A percentile compares a stretch with the other conserved stretches of the same genome.
Conservation (phyloP, 2,888 invertebrate species). For the Cepaea hortensis region DNA sequence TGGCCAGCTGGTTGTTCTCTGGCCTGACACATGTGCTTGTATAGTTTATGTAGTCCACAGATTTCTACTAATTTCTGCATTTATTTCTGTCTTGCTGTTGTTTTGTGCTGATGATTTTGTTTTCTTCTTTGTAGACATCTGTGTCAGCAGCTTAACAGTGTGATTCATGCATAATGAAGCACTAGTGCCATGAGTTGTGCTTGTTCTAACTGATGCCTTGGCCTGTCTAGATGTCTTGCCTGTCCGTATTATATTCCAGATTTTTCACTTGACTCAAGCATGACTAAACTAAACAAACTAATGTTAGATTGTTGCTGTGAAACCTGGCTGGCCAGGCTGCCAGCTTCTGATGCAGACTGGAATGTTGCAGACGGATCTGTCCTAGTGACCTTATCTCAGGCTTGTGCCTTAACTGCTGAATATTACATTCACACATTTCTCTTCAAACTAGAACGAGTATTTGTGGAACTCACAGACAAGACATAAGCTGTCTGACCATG, state of each 20-base stretch:
- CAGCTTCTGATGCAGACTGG: too few relatives aligned
- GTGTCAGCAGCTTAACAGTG: neutral
- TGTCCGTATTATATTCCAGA: slow-evolving; percentile 10
- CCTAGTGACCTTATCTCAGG: too few relatives aligned
- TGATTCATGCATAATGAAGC: slow-evolving; percentile 4
- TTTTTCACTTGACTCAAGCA: neutral
- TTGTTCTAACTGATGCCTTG: neutral
- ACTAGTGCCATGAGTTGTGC: slow-evolving; percentile 10
- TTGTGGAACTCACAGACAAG: too few relatives aligned
- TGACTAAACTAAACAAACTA: neutral
- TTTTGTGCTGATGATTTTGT: neutral
- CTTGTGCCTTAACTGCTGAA: too few relatives aligned
- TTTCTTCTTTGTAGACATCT: slow-evolving; percentile 13
- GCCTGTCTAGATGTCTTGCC: too few relatives aligned
- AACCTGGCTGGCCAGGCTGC: too few relatives aligned
- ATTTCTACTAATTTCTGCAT: slow-evolving; percentile 21
- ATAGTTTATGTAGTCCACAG: neutral
- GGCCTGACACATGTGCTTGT: slow-evolving; percentile 18
- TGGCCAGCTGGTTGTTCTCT: neutral
- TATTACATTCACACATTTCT: too few relatives aligned
- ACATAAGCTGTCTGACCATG: too few relatives aligned
- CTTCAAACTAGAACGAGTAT: too few relatives aligned
- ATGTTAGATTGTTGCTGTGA: too few relatives aligned
- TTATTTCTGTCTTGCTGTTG: neutral
- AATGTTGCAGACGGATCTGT: too few relatives aligned